These are phyloP conservation scores for Tapera naevia DNA, from an alignment of 2,797 vertebrate species.

Conservation along the genomic window DNA sequence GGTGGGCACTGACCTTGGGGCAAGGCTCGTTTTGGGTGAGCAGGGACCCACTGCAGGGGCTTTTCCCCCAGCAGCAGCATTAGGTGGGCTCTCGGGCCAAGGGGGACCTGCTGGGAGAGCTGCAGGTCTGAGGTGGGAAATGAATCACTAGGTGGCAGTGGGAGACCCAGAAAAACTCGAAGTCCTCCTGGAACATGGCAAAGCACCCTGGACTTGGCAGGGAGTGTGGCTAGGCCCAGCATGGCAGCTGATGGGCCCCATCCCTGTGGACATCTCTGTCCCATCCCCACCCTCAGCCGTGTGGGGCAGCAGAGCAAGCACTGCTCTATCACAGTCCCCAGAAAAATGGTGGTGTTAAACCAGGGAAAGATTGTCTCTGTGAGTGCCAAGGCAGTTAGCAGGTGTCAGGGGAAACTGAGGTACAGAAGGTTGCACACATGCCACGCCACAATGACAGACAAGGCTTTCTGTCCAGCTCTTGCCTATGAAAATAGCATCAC, in stretches of 20 bases:
- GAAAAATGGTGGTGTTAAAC: neutral
- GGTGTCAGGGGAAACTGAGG: neutral
- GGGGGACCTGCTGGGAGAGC: neutral
- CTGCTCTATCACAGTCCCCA: rapidly evolving
- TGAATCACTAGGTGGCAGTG: constrained; percentile 41
- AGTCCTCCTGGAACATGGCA: neutral
- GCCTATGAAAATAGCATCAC: neutral
- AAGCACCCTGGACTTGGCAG: neutral
- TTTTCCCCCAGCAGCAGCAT: rapidly evolving
- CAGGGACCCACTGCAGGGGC: neutral
- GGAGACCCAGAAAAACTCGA: neutral
- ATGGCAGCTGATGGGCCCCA: neutral
- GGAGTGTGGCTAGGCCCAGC: neutral
- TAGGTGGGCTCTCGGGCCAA: neutral
- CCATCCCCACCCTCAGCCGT: neutral
- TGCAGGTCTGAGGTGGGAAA: neutral
- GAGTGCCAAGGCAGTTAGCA: rapidly evolving
- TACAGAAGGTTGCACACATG: rapidly evolving
- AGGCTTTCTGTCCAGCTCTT: neutral
- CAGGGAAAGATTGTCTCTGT: neutral
- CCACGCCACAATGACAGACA: rapidly evolving
- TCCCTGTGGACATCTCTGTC: neutral
- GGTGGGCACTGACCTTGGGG: neutral
- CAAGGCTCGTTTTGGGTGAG: rapidly evolving
- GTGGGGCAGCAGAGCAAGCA: neutral